phyloP scores from a whole-genome alignment of 2,797 vertebrate genomes.

The Platalea minor region DNA sequence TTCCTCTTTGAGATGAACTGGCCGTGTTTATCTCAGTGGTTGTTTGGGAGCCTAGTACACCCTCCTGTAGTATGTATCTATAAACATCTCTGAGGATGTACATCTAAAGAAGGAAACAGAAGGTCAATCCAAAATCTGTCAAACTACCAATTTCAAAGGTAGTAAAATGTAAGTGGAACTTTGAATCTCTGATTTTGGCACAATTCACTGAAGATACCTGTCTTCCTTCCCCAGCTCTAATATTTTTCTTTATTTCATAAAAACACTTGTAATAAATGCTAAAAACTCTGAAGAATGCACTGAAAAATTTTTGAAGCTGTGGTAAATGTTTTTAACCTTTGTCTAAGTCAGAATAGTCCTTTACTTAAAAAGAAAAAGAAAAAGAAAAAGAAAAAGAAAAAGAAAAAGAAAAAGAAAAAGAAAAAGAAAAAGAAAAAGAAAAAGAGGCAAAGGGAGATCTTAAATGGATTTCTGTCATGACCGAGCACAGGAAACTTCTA shows the following conservation, averaged over 20 bases:
- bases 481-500: neutral
- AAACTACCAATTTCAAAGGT: neutral
- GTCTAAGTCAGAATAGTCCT: neutral
- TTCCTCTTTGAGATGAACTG: neutral
- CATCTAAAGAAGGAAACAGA: neutral
- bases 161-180: neutral
- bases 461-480: neutral
- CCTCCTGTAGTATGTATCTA: neutral
- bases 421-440: too few relatives aligned
- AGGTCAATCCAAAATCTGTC: neutral
- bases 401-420: too few relatives aligned
- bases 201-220: neutral
- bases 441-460: neutral
- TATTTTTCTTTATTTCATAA: neutral
- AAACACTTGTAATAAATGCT: neutral
- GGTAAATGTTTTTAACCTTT: neutral
- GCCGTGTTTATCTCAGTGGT: neutral
- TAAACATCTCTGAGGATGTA: neutral
- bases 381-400: too few relatives aligned
- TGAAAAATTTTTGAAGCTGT: accelerated
- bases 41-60: neutral
- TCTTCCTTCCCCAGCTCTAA: neutral
- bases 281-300: neutral
- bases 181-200: neutral
- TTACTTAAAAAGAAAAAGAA: neutral